phyloP scores from a whole-genome alignment of 2,113 vertebrate species.

The Philantomba maxwellii region DNA sequence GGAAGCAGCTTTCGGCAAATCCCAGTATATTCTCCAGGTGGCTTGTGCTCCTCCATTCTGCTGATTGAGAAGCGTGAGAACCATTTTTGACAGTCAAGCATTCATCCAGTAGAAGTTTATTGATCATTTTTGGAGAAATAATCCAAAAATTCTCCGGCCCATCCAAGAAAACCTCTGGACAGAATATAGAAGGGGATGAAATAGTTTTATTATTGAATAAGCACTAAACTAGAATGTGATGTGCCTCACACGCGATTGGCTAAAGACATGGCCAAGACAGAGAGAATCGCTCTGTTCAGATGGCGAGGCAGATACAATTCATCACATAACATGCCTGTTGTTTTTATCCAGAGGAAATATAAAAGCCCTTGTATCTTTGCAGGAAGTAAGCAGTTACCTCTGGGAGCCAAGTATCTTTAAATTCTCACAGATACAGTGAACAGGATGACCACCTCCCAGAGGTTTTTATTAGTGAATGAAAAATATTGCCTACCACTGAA shows the following conservation, averaged over 20 bases:
- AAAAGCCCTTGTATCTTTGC: background rate
- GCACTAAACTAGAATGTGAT: background rate
- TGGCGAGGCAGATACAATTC: no score
- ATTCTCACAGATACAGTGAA: background rate
- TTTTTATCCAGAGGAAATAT: background rate
- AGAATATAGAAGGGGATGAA: background rate
- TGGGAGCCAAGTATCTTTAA: no score
- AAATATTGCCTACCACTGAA: background rate
- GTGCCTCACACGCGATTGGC: accelerated
- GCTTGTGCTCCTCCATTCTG: background rate
- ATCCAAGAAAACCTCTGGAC: background rate
- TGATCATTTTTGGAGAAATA: background rate
- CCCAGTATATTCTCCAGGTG: background rate
- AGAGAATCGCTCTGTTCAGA: background rate
- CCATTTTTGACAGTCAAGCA: background rate
- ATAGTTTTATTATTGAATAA: background rate
- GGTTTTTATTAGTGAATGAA: background rate
- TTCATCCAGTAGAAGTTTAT: background rate
- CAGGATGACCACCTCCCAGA: background rate
- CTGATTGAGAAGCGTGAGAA: background rate
- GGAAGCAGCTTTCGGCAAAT: background rate
- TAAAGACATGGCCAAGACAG: background rate
- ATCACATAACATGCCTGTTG: accelerated
- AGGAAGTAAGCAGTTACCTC: background rate
- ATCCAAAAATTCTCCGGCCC: background rate